Conservation (phyloP, 1,140 invertebrate species). For the Lordiphosa collinella region DNA sequence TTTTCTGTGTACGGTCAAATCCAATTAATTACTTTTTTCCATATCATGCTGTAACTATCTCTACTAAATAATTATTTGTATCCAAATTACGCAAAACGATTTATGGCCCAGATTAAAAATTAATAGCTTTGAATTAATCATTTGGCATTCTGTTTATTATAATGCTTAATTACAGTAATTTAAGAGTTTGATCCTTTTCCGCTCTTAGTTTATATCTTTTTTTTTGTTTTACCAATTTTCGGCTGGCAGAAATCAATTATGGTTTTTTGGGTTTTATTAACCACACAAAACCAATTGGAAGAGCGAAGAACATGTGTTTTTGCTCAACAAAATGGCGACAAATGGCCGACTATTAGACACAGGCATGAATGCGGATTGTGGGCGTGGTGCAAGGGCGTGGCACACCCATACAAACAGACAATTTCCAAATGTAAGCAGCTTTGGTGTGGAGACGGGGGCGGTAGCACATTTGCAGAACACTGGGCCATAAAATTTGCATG, state of each 20-base stretch:
- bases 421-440: slow-evolving; percentile 38
- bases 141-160: slow-evolving; percentile 28
- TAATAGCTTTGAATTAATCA: slow-evolving; percentile 13
- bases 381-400: slow-evolving; percentile 9
- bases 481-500: slow-evolving; percentile 35
- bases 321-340: slow-evolving; percentile 35
- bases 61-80: no score
- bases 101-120: slow-evolving; percentile 6
- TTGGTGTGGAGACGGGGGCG: not conserved
- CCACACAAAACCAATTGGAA: slow-evolving; percentile 17
- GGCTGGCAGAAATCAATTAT: slow-evolving; percentile 33
- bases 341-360: slow-evolving; percentile 33
- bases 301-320: slow-evolving; percentile 32
- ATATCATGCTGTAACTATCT: no score
- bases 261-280: slow-evolving; percentile 28
- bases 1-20: no score
- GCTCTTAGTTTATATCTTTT: not conserved
- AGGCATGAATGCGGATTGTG: slow-evolving; percentile 6
- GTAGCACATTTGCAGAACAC: slow-evolving; percentile 5
- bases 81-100: slow-evolving; percentile 6
- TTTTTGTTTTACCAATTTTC: not conserved
- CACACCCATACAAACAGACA: slow-evolving; percentile 22
- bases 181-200: not conserved
- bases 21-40: no score
- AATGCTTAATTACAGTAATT: slow-evolving; percentile 28